phyloP scores from a whole-genome alignment of 2,888 invertebrate genomes.

The Mesochorus sp. region DNA sequence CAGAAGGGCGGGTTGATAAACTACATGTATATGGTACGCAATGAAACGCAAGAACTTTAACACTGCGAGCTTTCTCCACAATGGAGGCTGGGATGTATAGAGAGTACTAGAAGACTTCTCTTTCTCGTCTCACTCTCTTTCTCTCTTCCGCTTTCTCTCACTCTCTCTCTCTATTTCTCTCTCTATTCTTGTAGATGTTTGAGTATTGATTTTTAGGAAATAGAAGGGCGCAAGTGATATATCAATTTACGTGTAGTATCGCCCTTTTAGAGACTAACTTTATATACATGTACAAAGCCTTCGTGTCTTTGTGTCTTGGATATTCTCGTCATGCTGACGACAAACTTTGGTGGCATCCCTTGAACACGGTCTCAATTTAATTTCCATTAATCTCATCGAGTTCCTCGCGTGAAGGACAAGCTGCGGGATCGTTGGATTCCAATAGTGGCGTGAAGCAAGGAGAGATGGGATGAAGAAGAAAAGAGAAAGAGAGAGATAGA shows the following conservation, averaged over 20 bases:
- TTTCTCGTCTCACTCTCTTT: neutral
- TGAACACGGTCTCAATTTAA: slow-evolving; percentile 64
- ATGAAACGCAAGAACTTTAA: slow-evolving; percentile 39
- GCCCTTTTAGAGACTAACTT: neutral
- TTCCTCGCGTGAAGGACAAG: slow-evolving; percentile 27
- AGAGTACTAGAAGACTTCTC: neutral
- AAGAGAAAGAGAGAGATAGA: neutral
- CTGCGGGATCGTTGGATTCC: neutral
- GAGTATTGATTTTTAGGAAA: too few relatives aligned
- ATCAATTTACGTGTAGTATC: neutral
- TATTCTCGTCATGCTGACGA: slow-evolving; percentile 45
- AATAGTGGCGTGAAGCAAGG: neutral
- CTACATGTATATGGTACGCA: neutral
- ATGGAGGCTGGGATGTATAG: slow-evolving; percentile 21
- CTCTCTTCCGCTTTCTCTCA: slow-evolving; percentile 3
- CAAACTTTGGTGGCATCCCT: slow-evolving; percentile 59
- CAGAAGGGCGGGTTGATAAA: slow-evolving; percentile 2
- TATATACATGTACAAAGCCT: neutral
- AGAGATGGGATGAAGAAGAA: neutral
- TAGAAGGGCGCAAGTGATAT: neutral
- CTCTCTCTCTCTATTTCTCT: neutral
- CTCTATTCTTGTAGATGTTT: neutral
- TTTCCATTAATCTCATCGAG: slow-evolving; percentile 67
- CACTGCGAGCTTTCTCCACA: slow-evolving; percentile 39
- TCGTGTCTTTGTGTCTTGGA: slow-evolving; percentile 37